These are phyloP conservation scores for Eubasilissa regina DNA, from an alignment of 1,140 invertebrate genomes.

Conservation along the genomic window DNA sequence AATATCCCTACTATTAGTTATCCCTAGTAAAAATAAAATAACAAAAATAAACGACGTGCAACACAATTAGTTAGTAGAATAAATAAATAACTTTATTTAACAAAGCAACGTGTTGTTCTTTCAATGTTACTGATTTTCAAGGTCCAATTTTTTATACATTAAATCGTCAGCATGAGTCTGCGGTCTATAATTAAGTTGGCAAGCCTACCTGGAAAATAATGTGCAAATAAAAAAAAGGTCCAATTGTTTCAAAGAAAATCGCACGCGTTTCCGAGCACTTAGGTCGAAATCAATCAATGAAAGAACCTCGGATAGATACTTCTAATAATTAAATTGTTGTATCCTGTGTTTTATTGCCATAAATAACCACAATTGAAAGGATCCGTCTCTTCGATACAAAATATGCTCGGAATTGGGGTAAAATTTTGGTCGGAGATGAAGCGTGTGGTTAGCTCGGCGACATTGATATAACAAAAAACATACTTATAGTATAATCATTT, in stretches of 20 bases:
- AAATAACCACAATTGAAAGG: constrained; percentile 56
- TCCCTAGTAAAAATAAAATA: too few species aligned
- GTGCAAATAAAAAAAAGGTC: constrained; percentile 14
- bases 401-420: constrained; percentile 2
- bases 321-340: constrained; percentile 56
- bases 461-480: neutral
- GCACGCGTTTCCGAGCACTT: neutral
- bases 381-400: constrained; percentile 7
- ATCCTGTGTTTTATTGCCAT: constrained; percentile 57
- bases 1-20: too few species aligned
- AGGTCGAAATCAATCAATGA: constrained; percentile 19
- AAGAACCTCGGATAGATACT: neutral
- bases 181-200: constrained; percentile 24
- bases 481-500: too few species aligned
- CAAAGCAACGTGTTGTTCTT: too few species aligned
- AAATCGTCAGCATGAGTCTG: constrained; percentile 8
- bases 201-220: constrained; percentile 16
- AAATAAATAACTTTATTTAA: too few species aligned
- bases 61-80: too few species aligned
- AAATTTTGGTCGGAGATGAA: constrained; percentile 46
- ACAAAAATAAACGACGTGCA: too few species aligned
- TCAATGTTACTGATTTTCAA: too few species aligned
- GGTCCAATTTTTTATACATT: too few species aligned
- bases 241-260: constrained; percentile 26
- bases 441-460: constrained; percentile 22